phyloP scores from a whole-genome alignment of 2,888 invertebrate species.

The Doris montereyensis region DNA sequence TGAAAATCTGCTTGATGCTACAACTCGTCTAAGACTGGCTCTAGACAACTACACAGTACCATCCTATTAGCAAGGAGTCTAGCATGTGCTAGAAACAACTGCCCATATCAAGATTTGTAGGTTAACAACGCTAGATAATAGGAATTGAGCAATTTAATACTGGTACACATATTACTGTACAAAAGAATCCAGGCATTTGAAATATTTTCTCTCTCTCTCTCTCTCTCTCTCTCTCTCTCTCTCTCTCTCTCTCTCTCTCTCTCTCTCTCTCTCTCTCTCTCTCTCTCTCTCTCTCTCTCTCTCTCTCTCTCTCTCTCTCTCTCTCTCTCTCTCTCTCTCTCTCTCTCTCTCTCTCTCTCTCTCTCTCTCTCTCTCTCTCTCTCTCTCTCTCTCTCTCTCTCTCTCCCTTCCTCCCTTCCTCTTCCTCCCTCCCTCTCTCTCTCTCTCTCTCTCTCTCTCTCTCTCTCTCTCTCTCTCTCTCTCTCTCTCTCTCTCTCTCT shows the following conservation, averaged over 20 bases:
- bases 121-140: too few relatives aligned
- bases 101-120: too few relatives aligned
- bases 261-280: not conserved
- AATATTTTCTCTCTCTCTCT: conserved; percentile 15
- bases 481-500: not conserved
- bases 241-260: not conserved
- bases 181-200: not conserved
- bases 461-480: not conserved
- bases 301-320: not conserved
- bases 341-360: not conserved
- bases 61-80: too few relatives aligned
- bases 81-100: too few relatives aligned
- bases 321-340: not conserved
- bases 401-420: not conserved
- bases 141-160: too few relatives aligned
- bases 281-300: not conserved
- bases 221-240: conserved; percentile 35
- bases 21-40: conserved; percentile 25
- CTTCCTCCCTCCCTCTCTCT: not conserved
- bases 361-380: not conserved
- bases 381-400: not conserved
- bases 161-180: too few relatives aligned
- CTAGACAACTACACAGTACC: conserved; percentile 18
- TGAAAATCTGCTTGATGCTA: conserved; percentile 30
- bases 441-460: not conserved